Evolutionary conservation across 2,797 vertebrate genomes (phyloP), one percentile per base, ranked within the genome.

Genomic region (Amblyraja radiata): DNA sequence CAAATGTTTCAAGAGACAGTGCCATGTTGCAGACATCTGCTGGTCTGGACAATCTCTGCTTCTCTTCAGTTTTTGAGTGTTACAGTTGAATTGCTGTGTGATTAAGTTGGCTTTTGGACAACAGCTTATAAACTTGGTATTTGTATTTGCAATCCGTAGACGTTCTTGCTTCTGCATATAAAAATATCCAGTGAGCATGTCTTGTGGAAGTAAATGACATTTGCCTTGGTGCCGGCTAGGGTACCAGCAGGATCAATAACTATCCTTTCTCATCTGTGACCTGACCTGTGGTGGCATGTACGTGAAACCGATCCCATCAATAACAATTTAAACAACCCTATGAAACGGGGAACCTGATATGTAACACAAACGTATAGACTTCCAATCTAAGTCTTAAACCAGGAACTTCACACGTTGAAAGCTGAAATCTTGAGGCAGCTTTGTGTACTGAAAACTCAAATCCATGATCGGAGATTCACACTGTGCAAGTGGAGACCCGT

Each of bases 301-400:
- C n/a, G 25, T 76, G 90, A 92, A 76, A 92, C 68, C 13, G 23
- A 92, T 92, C 68, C 39, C 71, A 92, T 58, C 71, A 92, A 76
- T 92, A 76, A 92, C 36, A 92, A 58, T 92, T 92, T 92, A 92
- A 92, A 76, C 71, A 76, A 92, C 46, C 23, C 90, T 76, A 68
- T 58, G 23, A 73, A 92, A 92, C 58, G 23, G 71, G 73, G 71
- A 92, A 92, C 39, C 71, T n/a, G 39, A 92, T 92, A 76, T 39
- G 13, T 76, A 54, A 76, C 36, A n/a, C 73, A 74, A 74, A 92
- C 71, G 46, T 74, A 28, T 74, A 58, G 25, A 23, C 23, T 28
- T 92, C 39, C 23, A 92, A 88, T 76, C 90, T 76, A 28, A 76
- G 36, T 58, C 39, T 76, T 39, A 46, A 46, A 73, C 39, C 25